Conservation (phyloP, 2,113 vertebrate species). For the Tragelaphus buxtoni region DNA sequence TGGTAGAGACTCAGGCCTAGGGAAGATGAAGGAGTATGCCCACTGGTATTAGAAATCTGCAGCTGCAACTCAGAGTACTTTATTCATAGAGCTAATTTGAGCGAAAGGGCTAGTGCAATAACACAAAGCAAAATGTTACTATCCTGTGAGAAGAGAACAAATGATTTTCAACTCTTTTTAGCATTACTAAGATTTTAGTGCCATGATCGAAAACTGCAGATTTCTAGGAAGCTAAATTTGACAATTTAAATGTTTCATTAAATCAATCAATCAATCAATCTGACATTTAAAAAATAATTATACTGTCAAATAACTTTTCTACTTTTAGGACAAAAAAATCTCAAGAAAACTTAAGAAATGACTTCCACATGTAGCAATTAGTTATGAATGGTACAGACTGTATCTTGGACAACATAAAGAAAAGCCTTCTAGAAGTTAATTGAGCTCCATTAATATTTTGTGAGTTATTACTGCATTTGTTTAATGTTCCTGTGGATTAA, state of each 20-base stretch:
- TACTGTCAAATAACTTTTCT: background rate
- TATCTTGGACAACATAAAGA: background rate
- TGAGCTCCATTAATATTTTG: background rate
- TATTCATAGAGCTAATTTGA: background rate
- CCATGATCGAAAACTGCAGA: background rate
- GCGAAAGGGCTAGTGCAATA: background rate
- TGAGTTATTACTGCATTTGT: background rate
- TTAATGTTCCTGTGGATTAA: background rate
- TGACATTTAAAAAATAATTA: background rate
- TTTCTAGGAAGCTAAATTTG: conserved; percentile 22
- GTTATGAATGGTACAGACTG: background rate
- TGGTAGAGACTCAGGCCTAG: background rate
- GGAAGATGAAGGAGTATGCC: background rate
- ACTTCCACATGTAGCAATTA: background rate
- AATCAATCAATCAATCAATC: background rate
- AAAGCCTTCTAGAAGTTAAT: background rate
- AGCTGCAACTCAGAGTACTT: background rate
- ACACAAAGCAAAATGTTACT: background rate
- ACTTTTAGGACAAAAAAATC: background rate
- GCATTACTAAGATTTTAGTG: background rate
- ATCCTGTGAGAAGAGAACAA: background rate
- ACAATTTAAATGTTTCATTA: background rate
- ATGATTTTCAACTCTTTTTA: background rate
- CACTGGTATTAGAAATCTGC: background rate
- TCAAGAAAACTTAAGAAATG: background rate